Base-by-base conservation (phyloP, 1,140 invertebrate species). In the Lepidostoma basale region DNA sequence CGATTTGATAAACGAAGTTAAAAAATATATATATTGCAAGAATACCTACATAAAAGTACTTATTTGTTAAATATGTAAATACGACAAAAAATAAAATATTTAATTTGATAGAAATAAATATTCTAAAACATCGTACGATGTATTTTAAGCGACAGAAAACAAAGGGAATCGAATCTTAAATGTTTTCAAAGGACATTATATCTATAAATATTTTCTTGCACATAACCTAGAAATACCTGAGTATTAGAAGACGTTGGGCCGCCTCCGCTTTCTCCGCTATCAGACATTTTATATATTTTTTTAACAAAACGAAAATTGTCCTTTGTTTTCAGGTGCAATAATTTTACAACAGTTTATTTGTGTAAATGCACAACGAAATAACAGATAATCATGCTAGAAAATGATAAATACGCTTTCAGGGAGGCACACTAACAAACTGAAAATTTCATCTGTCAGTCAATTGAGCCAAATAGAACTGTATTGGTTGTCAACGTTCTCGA, bases 141-240 rank as follows among this genome's bases (percentile, higher is more conserved):
- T n/a, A n/a, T n/a, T n/a, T n/a, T n/a, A n/a, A n/a, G n/a, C n/a
- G n/a, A n/a, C n/a, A n/a, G n/a, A n/a, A n/a, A n/a, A n/a, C n/a
- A n/a, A n/a, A n/a, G n/a, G n/a, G n/a, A n/a, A n/a, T n/a, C n/a
- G n/a, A n/a, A n/a, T n/a, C n/a, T n/a, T n/a, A n/a, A n/a, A n/a
- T n/a, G n/a, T n/a, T n/a, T n/a, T n/a, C n/a, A n/a, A n/a, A n/a
- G n/a, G n/a, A n/a, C n/a, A n/a, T n/a, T n/a, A n/a, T n/a, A 12
- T 36, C 33, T 36, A 36, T 36, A 36, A 36, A 54, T 54, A 54
- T 54, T 54, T 54, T 28, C 23, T 30, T 63, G 20, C 3, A 28
- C 44, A 49, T 63, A 63, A 63, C 62, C 62, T 63, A 63, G 30
- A 47, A 63, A 49, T 49, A 33, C 44, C 62, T 36, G 33, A 20